A percentile compares a stretch with the other conserved stretches of the same genome.
Conservation (phyloP, 2,113 vertebrate species). For the Rhea pennata region DNA sequence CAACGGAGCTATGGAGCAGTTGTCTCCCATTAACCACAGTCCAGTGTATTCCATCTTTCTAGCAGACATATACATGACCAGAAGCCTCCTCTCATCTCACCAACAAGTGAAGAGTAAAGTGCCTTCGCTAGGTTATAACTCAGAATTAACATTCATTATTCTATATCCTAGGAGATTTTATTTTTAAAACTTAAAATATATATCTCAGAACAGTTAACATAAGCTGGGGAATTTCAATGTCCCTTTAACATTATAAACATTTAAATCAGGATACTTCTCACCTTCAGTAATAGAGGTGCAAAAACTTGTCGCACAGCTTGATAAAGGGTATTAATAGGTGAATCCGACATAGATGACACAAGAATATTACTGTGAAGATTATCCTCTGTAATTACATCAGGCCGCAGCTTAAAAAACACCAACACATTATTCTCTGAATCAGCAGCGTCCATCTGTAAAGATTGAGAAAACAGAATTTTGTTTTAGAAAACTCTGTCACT, state of each 20-base stretch:
- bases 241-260: background rate
- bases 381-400: constrained; percentile 92
- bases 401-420: constrained; percentile 94
- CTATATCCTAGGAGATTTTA: background rate
- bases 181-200: background rate
- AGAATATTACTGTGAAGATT: constrained; percentile 92
- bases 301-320: constrained; percentile 92
- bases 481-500: background rate
- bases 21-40: background rate
- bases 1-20: background rate
- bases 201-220: background rate
- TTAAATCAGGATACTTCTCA: constrained; percentile 35
- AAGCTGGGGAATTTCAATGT: background rate
- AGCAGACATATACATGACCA: background rate
- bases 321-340: constrained; percentile 93
- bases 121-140: background rate
- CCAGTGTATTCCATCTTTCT: background rate
- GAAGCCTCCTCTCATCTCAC: background rate
- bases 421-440: constrained; percentile 84
- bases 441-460: constrained; percentile 83
- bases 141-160: background rate
- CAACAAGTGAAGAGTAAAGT: background rate
- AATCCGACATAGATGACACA: constrained; percentile 95
- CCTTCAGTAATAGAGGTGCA: constrained; percentile 90
- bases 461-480: background rate